These are phyloP conservation scores for Hedychridium roseum DNA, from an alignment of 2,888 invertebrate species.

Conservation along the genomic window DNA sequence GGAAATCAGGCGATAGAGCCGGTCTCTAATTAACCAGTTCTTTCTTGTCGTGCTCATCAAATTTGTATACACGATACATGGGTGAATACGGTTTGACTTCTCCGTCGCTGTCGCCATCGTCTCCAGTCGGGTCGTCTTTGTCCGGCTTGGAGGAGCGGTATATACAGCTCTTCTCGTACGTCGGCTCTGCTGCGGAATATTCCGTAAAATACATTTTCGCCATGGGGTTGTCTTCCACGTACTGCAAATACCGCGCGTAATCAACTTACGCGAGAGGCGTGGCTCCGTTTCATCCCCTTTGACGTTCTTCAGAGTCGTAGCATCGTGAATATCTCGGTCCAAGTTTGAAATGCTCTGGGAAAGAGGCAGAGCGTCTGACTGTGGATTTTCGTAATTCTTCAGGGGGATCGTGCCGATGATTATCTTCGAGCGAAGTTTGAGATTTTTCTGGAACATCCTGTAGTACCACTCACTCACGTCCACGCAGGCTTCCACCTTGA, in stretches of 20 bases:
- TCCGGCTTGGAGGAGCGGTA: conserved; percentile 57
- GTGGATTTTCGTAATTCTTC: conserved; percentile 49
- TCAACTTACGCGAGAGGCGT: conserved; percentile 22
- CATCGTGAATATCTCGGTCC: conserved; percentile 16
- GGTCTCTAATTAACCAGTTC: too few relatives aligned
- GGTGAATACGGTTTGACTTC: conserved; percentile 47
- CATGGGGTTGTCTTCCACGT: background rate
- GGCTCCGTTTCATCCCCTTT: conserved; percentile 8
- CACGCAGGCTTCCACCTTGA: conserved; percentile 52
- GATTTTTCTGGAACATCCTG: conserved; percentile 53
- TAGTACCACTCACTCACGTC: conserved; percentile 55
- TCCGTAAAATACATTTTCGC: background rate
- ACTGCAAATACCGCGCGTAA: conserved; percentile 16
- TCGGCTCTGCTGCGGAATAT: conserved; percentile 24
- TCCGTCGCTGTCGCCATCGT: conserved; percentile 49
- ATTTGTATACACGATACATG: conserved; percentile 54
- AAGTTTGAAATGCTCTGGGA: conserved; percentile 8
- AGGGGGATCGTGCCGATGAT: conserved; percentile 51
- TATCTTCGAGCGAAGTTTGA: conserved; percentile 47
- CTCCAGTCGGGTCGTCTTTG: conserved; percentile 53
- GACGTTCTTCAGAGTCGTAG: conserved; percentile 12
- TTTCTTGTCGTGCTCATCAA: too few relatives aligned
- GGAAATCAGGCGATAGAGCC: too few relatives aligned
- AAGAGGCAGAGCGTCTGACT: too few relatives aligned
- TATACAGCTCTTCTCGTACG: conserved; percentile 49